phyloP scores from a whole-genome alignment of 30 jellyfish, hydroid and myxozoan genomes.

The Aurelia sp. region DNA sequence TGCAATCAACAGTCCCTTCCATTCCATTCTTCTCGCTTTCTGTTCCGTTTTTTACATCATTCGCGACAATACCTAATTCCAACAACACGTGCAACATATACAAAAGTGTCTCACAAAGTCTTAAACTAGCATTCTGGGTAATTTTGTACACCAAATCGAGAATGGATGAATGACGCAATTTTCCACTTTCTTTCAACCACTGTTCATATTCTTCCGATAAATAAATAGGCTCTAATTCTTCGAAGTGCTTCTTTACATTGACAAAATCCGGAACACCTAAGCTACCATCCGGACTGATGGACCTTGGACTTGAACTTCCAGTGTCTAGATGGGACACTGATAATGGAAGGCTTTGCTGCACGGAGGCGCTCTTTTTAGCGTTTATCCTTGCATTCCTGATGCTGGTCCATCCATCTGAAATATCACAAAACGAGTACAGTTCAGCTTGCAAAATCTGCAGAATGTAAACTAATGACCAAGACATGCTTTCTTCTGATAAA shows the following conservation, averaged over 20 bases:
- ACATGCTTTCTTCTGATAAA: constrained; percentile 63
- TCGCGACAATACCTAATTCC: constrained; percentile 40
- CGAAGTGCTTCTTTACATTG: not conserved
- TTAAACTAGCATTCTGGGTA: constrained; percentile 35
- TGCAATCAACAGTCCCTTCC: constrained; percentile 2
- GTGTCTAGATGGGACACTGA: not conserved
- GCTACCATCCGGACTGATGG: constrained; percentile 20
- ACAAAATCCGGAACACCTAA: not conserved
- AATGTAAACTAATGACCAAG: constrained; percentile 78
- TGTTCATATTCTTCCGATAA: constrained; percentile 31
- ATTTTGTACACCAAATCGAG: constrained; percentile 28
- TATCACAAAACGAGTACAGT: constrained; percentile 21
- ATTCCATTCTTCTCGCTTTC: not conserved
- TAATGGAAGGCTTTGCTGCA: constrained; percentile 47
- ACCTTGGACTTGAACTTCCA: not conserved
- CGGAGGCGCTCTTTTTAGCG: constrained; percentile 14
- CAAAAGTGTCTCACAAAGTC: constrained; percentile 48
- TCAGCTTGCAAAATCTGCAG: constrained; percentile 59
- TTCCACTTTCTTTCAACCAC: constrained; percentile 45
- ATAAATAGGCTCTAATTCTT: constrained; percentile 23
- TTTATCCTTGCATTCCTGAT: constrained; percentile 2
- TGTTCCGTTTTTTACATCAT: not conserved
- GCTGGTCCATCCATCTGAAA: constrained; percentile 21
- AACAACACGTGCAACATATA: constrained; percentile 36
- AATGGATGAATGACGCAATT: constrained; percentile 28